Conservation (phyloP, 2,888 invertebrate genomes). For the Leptogaster cylindrica region DNA sequence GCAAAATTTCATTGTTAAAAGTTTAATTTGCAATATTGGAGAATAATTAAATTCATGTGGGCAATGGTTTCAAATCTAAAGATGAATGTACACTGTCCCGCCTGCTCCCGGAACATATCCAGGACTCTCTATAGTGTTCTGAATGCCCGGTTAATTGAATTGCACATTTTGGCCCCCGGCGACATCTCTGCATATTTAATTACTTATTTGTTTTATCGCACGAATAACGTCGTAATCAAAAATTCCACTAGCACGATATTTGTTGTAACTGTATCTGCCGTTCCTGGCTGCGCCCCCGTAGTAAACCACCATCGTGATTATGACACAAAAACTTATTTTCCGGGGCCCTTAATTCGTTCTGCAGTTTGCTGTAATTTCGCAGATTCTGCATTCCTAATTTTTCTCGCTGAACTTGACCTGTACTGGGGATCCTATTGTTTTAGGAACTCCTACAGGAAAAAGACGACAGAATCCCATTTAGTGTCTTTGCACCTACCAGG, state of each 20-base stretch:
- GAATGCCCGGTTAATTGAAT: constrained; percentile 19
- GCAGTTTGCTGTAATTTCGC: no score
- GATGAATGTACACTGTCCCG: constrained; percentile 3
- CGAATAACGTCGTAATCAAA: constrained; percentile 19
- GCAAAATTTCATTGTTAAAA: constrained; percentile 7
- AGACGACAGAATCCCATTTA: no score
- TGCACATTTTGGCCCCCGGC: not conserved
- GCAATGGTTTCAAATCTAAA: constrained; percentile 18
- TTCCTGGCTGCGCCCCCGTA: not conserved
- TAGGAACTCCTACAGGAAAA: no score
- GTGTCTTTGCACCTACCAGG: no score
- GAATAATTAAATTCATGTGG: constrained; percentile 35
- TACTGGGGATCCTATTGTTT: no score
- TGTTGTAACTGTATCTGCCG: not conserved
- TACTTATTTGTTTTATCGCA: constrained; percentile 29
- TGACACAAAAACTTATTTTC: not conserved
- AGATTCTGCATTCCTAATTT: no score
- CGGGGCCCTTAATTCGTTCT: no score
- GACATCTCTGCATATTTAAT: constrained; percentile 16
- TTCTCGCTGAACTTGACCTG: constrained; percentile 31
- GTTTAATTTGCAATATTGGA: constrained; percentile 31
- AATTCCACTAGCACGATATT: not conserved
- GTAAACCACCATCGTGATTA: not conserved
- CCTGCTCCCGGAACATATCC: not conserved
- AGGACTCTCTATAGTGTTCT: not conserved